Evolutionary conservation across 2,113 vertebrate genomes (phyloP).

Genomic region (Python bivittatus): DNA sequence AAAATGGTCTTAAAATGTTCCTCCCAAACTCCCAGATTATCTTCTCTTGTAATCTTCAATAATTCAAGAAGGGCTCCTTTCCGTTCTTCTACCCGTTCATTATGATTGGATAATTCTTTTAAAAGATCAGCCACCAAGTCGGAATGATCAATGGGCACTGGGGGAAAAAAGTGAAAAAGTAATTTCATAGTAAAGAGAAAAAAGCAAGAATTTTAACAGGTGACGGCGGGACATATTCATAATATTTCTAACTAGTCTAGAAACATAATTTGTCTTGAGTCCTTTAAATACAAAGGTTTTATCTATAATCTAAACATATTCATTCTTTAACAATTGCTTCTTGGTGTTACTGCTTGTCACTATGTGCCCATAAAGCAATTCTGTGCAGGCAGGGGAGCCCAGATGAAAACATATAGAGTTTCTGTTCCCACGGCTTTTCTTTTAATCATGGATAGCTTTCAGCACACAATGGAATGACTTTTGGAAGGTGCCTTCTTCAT

Average conservation of each 20-base stretch:
- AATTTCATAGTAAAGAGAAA: slow-evolving; percentile 17
- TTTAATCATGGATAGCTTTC: not conserved
- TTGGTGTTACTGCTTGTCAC: not conserved
- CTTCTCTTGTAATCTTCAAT: slow-evolving; percentile 94
- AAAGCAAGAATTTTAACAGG: not conserved
- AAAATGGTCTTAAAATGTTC: slow-evolving; percentile 99
- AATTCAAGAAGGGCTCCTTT: slow-evolving; percentile 93
- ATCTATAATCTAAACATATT: not conserved
- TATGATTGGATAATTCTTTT: slow-evolving; percentile 98
- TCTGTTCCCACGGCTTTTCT: not conserved
- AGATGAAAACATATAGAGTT: not conserved
- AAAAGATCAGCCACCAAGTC: slow-evolving; percentile 96
- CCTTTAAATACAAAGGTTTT: not conserved
- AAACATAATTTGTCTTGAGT: not conserved
- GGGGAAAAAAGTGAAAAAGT: slow-evolving; percentile 46
- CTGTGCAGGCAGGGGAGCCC: not conserved
- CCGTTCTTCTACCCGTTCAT: slow-evolving; percentile 91
- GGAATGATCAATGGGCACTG: slow-evolving; percentile 87
- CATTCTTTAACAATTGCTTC: not conserved
- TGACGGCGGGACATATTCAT: not conserved
- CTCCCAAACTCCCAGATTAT: slow-evolving; percentile 94
- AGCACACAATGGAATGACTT: not conserved
- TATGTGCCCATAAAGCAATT: not conserved
- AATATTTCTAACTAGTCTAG: not conserved
- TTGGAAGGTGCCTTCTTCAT: not conserved